Evolutionary conservation across 2,888 invertebrate species (phyloP), one percentile per base, ranked within the genome.

Genomic region (Cantharis rufa): DNA sequence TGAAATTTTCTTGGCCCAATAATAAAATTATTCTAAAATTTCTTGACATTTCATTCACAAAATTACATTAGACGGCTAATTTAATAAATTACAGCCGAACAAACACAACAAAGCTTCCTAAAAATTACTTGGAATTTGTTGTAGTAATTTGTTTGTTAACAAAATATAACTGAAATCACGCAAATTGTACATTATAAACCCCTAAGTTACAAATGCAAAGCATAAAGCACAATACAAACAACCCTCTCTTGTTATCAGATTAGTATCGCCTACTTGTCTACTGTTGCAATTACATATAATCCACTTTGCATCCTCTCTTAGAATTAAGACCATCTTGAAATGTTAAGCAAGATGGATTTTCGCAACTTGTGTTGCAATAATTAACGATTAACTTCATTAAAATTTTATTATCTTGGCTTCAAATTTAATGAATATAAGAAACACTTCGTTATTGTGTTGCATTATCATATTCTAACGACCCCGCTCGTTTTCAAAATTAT

Each of bases 131-230:
- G n/a, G 48, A 48, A 48, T 48, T 48, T 48, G 48, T 48, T 48
- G 48, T 48, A 48, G 48, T 48, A 48, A 48, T 48, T 48, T 48
- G 48, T 48, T 48, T 48, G 64, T 21, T 64, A 64, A 64, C 64
- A 64, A 48, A 48, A 48, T 48, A 48, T 48, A 48, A 48, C 48
- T 48, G 48, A 48, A 75, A 76, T 77, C 77, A 77, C 74, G 74
- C 74, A 77, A 77, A 73, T 77, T 77, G 77, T 77, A 71, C 77
- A 77, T 77, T 73, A 64, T 71, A 71, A 73, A 63, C 64, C 71
- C 71, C 76, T 70, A 70, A 72, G 75, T 76, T 74, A 73, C 62
- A 76, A 77, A 77, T 77, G 69, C 71, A 70, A 21, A 61, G 71
- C 66, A 77, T 74, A 77, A 77, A 77, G 74, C 68, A 74, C 77